Evolutionary conservation across 2,113 vertebrate species (phyloP), one percentile per base, ranked within the genome.

Genomic region (Morone chrysops): DNA sequence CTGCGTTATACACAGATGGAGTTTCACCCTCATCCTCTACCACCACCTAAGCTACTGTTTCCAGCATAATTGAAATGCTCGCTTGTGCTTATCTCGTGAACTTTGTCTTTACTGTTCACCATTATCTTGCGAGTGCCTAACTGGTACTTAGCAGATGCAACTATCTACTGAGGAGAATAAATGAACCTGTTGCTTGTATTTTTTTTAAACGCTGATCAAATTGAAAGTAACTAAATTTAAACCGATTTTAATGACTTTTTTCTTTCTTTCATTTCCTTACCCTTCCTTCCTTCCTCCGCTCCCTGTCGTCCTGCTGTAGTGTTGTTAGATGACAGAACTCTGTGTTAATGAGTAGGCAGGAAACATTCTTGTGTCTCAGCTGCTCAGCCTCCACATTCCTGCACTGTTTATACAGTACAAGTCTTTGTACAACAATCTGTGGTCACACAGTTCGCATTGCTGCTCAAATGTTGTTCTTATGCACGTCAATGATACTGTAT

Each of bases 371-470:
- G 45, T 40, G 76, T 76, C 66, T 87, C 66, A 78, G 80, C 62
- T 69, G 71, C 78, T 76, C 78, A 3, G 61, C 86, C 79, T 83
- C 86, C 83, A 76, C 88, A 90, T 88, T 87, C 84, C 78, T 85
- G 60, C 70, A 1, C 36, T 4, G 62, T 83, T 73, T 87, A 66
- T 75, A 78, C 79, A 61, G 22, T 70, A 8, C 54, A 6, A 8
- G 54, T 69, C 78, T 76, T 88, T 81, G 78, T 83, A 56, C 74
- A 6, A 67, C 69, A 61, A 22, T n/a, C 51, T 2, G 17, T 11
- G 20, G 17, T 36, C 74, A 45, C 61, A 45, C 53, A 10, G 54
- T 47, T 65, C 43, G 48, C 41, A 3, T 17, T 63, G 4, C 41
- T 17, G 40, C 59, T 56, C 74, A 48, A 61, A 65, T 10, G 41